These are phyloP conservation scores for Rynchops niger DNA, from an alignment of 2,113 vertebrate species.

Conservation along the genomic window DNA sequence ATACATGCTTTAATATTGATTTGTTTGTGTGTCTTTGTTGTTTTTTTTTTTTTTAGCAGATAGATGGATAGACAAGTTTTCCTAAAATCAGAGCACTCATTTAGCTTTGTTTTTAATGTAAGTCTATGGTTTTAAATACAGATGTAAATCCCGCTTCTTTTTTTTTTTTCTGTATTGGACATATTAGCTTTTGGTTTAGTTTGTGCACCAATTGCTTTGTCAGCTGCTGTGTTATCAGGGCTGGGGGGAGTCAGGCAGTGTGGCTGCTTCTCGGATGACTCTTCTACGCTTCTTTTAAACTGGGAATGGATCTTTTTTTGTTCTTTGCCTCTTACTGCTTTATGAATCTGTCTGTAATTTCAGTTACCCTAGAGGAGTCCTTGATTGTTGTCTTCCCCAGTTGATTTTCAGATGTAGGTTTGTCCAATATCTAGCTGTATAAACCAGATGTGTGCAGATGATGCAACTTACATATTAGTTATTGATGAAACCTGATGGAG, in stretches of 20 bases:
- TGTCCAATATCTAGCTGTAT: not conserved
- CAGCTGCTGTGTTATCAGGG: not conserved
- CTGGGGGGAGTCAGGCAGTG: not conserved
- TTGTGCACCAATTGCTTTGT: not conserved
- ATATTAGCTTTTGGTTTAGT: not conserved
- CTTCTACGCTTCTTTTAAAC: not conserved
- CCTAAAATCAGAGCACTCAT: not conserved
- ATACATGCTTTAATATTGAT: not conserved
- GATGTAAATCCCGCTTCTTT: not conserved
- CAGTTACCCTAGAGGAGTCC: not conserved
- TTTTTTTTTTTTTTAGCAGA: accelerated
- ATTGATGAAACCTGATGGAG: not conserved
- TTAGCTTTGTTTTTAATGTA: not conserved
- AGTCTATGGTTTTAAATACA: not conserved
- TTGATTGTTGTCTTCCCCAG: not conserved
- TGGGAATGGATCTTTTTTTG: not conserved
- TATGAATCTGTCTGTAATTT: not conserved
- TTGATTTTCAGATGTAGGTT: not conserved
- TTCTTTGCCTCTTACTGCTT: not conserved
- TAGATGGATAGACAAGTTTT: not conserved
- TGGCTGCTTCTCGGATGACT: not conserved
- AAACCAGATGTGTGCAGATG: not conserved
- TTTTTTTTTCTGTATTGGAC: not conserved
- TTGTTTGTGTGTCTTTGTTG: not conserved
- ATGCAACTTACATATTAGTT: not conserved